These are phyloP conservation scores for Phaenicophaeus curvirostris DNA, from an alignment of 2,797 vertebrate species.

Conservation along the genomic window DNA sequence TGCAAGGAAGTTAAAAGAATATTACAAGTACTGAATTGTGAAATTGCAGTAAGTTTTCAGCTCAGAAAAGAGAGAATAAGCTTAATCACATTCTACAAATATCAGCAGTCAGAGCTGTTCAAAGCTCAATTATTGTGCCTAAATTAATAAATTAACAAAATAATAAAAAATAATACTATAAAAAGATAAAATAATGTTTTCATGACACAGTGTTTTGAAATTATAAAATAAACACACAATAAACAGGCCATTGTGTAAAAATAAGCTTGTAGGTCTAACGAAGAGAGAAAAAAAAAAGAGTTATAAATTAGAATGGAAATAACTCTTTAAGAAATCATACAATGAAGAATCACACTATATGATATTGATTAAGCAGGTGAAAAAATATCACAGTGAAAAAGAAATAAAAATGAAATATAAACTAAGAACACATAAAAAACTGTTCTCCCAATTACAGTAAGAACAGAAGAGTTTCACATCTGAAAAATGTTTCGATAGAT, in stretches of 20 bases:
- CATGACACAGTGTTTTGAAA: not conserved
- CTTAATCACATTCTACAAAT: not conserved
- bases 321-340: not conserved
- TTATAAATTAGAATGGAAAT: not conserved
- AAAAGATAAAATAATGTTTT: no score
- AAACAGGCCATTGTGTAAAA: not conserved
- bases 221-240: not conserved
- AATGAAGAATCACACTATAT: not conserved
- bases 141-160: not conserved
- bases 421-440: not conserved
- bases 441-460: not conserved
- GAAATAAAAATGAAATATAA: not conserved
- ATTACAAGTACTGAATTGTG: not conserved
- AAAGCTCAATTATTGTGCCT: not conserved
- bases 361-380: not conserved
- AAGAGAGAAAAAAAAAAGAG: not conserved
- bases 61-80: not conserved
- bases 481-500: not conserved
- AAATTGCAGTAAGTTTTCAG: not conserved
- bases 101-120: not conserved
- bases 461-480: not conserved
- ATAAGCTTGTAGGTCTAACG: not conserved
- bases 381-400: not conserved
- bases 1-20: not conserved
- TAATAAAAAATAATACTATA: no score